These are phyloP conservation scores for Leptocoma aspasia DNA, from an alignment of 2,113 vertebrate genomes.

Conservation along the genomic window DNA sequence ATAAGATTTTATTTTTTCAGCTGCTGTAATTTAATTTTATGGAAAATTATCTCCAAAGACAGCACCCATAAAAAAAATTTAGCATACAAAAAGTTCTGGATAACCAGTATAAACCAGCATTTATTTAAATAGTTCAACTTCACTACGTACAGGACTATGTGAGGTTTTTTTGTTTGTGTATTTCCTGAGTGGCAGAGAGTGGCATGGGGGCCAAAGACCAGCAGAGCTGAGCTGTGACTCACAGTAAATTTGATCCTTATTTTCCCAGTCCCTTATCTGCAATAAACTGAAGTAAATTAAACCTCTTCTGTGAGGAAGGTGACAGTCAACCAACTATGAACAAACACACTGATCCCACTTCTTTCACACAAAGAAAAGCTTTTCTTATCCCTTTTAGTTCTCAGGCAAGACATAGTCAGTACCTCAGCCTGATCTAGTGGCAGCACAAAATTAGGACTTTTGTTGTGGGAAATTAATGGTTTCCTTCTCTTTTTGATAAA, in stretches of 20 bases:
- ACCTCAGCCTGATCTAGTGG: background rate
- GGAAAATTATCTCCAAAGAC: slow-evolving; percentile 28
- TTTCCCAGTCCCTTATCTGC: background rate
- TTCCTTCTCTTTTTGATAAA: background rate
- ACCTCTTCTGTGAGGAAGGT: background rate
- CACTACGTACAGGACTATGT: background rate
- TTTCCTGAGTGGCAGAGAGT: background rate
- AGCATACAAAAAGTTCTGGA: background rate
- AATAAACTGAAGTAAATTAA: background rate
- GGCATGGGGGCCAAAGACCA: background rate
- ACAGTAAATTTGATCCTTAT: background rate
- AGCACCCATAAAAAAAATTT: background rate
- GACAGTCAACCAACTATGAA: background rate
- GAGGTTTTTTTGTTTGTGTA: background rate
- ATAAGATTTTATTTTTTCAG: slow-evolving; percentile 27
- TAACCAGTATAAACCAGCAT: background rate
- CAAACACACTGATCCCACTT: background rate
- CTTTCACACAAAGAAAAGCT: background rate
- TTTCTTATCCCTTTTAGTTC: background rate
- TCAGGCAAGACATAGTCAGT: background rate
- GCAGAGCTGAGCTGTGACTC: background rate
- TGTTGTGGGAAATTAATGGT: background rate
- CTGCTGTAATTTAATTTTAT: slow-evolving; percentile 22
- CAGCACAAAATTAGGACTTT: background rate
- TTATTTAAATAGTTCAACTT: background rate